phyloP scores from a whole-genome alignment of 2,797 vertebrate genomes.

The Smutsia temminckii region DNA sequence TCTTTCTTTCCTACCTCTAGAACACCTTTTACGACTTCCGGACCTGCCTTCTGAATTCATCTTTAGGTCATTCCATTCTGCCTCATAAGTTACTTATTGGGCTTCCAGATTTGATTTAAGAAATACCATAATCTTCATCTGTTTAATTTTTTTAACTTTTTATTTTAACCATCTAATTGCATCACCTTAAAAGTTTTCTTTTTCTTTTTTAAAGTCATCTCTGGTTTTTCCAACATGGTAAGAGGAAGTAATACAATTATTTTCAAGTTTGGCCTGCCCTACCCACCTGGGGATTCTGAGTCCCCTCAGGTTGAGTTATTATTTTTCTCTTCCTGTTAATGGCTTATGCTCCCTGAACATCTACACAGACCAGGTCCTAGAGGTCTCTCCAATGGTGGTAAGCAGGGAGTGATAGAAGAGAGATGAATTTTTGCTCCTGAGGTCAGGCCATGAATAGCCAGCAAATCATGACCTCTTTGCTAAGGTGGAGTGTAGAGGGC shows the following conservation, averaged over 20 bases:
- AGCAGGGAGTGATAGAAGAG: neutral
- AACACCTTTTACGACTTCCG: neutral
- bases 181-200: neutral
- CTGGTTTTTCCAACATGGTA: neutral
- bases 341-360: neutral
- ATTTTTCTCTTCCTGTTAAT: neutral
- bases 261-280: neutral
- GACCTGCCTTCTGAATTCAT: slow-evolving; percentile 10
- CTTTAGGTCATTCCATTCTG: neutral
- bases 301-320: neutral
- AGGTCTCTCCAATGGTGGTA: neutral
- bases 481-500: neutral
- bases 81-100: neutral
- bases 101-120: slow-evolving; percentile 4
- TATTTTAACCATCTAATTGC: neutral
- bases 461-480: neutral
- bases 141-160: neutral
- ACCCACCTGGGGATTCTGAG: neutral
- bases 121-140: neutral
- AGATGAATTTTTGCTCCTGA: neutral
- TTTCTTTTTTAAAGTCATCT: neutral
- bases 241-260: neutral
- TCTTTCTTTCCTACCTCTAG: neutral
- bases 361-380: neutral
- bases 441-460: neutral